phyloP scores from a whole-genome alignment of 2,113 vertebrate genomes.

The Cottus gobio region DNA sequence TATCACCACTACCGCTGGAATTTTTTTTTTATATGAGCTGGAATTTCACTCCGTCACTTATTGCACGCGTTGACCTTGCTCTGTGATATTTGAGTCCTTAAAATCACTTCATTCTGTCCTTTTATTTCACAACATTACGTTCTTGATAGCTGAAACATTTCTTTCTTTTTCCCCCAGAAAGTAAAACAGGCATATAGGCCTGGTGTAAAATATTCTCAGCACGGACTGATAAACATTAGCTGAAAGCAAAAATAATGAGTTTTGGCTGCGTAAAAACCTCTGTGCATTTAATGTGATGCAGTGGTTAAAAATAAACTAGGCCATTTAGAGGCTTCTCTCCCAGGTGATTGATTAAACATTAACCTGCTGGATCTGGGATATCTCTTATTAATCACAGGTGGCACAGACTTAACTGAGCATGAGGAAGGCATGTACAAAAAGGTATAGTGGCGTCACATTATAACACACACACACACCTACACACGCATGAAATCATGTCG shows the following conservation, averaged over 20 bases:
- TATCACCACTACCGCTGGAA: neutral
- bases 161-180: slow-evolving; percentile 1
- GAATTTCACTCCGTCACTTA: slow-evolving; percentile 7
- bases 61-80: slow-evolving; percentile 6
- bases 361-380: slow-evolving; percentile 79
- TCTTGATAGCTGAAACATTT: slow-evolving; percentile 8
- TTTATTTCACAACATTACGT: slow-evolving; percentile 29
- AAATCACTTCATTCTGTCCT: slow-evolving; percentile 1
- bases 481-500: slow-evolving; percentile 36
- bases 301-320: slow-evolving; percentile 76
- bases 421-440: slow-evolving; percentile 41
- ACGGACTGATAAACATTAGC: slow-evolving; percentile 61
- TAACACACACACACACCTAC: slow-evolving; percentile 5
- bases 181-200: neutral
- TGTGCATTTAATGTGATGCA: slow-evolving; percentile 64
- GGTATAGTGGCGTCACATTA: neutral
- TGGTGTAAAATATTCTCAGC: slow-evolving; percentile 52
- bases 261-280: slow-evolving; percentile 52
- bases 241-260: slow-evolving; percentile 66
- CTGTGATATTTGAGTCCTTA: neutral
- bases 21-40: slow-evolving; percentile 4
- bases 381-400: slow-evolving; percentile 82
- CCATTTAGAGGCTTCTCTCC: slow-evolving; percentile 68
- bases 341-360: slow-evolving; percentile 80
- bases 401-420: slow-evolving; percentile 71